Evolutionary conservation across 2,113 vertebrate species (phyloP), one percentile per base, ranked within the genome.

Genomic region (Eublepharis macularius): DNA sequence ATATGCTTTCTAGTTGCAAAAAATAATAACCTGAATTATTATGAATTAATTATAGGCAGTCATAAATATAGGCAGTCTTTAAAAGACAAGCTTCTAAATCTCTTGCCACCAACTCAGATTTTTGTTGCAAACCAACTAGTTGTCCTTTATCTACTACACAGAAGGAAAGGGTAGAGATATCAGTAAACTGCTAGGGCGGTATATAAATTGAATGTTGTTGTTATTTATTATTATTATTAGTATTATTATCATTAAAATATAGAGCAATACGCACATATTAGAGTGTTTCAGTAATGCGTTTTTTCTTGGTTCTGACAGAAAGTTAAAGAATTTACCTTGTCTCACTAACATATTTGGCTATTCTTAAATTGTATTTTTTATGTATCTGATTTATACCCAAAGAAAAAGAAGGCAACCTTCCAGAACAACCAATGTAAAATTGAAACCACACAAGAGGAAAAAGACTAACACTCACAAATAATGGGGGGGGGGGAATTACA

Each of bases 151-250:
- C 54, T 75, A 54, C 70, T 16, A 5, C 1, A 14, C 43, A 83
- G 57, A 83, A 65, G 41, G 26, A 76, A 83, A 76, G 72, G 26
- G 57, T 79, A 79, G 36, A 65, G 39, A 17, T 75, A 76, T 66
- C 54, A 65, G 34, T 76, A 76, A 75, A 66, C 73, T 83, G 41
- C 41, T 83, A 75, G 72, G 60, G 54, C 72, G 76, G 76, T 76
- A 66, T 47, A n/a, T n/a, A n/a, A n/a, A n/a, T n/a, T n/a, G n/a
- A n/a, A n/a, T n/a, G n/a, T n/a, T n/a, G n/a, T n/a, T n/a, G n/a
- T n/a, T n/a, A n/a, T n/a, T n/a, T n/a, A n/a, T n/a, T n/a, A n/a
- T n/a, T n/a, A n/a, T n/a, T n/a, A n/a, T n/a, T n/a, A n/a, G n/a
- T n/a, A n/a, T n/a, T n/a, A n/a, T n/a, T n/a, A n/a, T n/a, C n/a